Percentiles rank a stretch among this genome's conserved stretches.
Conservation (phyloP, 2,797 vertebrate species). For the Malurus leucopterus region DNA sequence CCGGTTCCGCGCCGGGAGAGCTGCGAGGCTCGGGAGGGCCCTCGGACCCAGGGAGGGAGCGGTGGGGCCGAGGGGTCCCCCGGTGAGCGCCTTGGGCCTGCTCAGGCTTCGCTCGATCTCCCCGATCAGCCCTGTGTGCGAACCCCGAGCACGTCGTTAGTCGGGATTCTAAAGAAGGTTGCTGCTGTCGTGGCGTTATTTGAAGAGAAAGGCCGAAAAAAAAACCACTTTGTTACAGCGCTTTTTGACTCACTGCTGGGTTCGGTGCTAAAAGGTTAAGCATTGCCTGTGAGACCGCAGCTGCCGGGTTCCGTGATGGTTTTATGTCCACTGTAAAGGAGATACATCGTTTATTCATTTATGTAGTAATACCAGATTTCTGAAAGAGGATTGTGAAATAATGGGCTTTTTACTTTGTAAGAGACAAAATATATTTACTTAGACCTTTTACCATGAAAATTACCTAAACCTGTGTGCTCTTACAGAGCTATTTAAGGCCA, state of each 20-base stretch:
- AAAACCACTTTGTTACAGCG: rapidly evolving
- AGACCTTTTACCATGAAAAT: background rate
- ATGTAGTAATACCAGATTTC: rapidly evolving
- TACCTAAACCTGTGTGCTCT: background rate
- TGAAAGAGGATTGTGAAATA: background rate
- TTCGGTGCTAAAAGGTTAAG: background rate
- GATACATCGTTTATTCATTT: rapidly evolving
- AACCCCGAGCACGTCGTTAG: rapidly evolving
- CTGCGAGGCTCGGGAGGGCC: background rate
- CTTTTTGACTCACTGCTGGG: rapidly evolving
- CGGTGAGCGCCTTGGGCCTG: background rate
- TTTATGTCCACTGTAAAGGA: rapidly evolving
- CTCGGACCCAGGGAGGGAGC: background rate
- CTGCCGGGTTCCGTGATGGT: rapidly evolving
- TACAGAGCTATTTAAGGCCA: background rate
- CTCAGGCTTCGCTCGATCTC: background rate
- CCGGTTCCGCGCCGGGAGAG: background rate
- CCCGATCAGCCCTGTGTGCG: background rate
- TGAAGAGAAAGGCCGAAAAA: background rate
- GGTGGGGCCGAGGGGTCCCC: background rate
- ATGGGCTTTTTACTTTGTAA: background rate
- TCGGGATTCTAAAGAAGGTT: background rate
- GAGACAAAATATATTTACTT: rapidly evolving
- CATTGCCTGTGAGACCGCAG: rapidly evolving
- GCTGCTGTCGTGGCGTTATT: rapidly evolving